Evolutionary conservation across 2,888 invertebrate genomes (phyloP), one percentile per base, ranked within the genome.

Genomic region (Melieria omissa): DNA sequence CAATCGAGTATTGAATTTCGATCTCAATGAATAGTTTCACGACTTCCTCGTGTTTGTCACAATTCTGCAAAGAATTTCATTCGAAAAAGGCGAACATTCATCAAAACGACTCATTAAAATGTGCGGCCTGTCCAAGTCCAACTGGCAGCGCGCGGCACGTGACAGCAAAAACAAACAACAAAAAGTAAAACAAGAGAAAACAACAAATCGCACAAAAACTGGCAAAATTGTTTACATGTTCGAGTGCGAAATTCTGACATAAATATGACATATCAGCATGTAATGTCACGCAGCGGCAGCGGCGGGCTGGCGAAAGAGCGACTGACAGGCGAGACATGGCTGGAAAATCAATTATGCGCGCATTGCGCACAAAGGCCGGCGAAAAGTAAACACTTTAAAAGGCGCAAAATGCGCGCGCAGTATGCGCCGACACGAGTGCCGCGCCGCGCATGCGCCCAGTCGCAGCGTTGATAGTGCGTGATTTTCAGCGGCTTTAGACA

Each of bases 221-320:
- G 29, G 29, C 29, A 29, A 29, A 29, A 29, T 29, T 29, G 29
- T 29, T 29, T 29, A 29, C 29, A 29, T 29, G 29, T 29, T 29
- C 29, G 29, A 29, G 14, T 12, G 14, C 6, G 10, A 52, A 52
- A 52, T 62, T 12, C 45, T 71, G 65, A 71, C 71, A 65, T 57
- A 66, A 71, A 57, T 71, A 71, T 71, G 71, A 65, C 64, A 57
- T 65, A 72, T 72, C 64, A 68, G 54, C 60, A 61, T 72, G 71
- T 67, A 67, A 72, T 72, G 63, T 63, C 57, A 62, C 62, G 45
- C 44, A 65, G 60, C 60, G 41, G 60, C 52, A 61, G 67, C 58
- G 8, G 67, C 49, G 47, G 49, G 44, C 45, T 61, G 60, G 44
- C 29, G 29, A 29, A 29, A 29, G 29, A 61, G 60, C 61, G 67